phyloP scores from a whole-genome alignment of 2,113 vertebrate genomes.

The Tursiops truncatus region DNA sequence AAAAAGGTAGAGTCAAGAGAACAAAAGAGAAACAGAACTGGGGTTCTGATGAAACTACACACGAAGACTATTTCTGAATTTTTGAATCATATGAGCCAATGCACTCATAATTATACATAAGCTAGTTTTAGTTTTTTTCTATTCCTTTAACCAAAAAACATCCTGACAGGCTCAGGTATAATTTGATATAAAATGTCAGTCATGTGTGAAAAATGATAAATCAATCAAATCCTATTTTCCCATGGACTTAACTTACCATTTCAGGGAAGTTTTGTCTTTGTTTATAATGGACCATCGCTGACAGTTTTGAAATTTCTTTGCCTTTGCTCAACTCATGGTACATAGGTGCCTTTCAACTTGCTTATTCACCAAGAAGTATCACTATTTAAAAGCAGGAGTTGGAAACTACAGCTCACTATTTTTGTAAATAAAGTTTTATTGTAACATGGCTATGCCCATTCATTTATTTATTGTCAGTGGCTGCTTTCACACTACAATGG shows the following conservation, averaged over 20 bases:
- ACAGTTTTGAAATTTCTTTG: neutral
- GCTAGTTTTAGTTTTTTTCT: neutral
- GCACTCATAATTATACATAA: neutral
- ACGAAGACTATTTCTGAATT: neutral
- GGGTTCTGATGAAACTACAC: neutral
- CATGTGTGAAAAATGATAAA: neutral
- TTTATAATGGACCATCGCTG: neutral
- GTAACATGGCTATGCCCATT: neutral
- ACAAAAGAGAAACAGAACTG: neutral
- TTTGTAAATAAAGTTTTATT: conserved; percentile 10
- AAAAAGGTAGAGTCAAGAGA: neutral
- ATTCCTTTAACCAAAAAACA: neutral
- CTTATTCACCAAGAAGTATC: neutral
- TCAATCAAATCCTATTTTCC: neutral
- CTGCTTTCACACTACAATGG: neutral
- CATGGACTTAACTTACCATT: neutral
- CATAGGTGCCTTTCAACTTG: neutral
- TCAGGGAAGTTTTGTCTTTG: neutral
- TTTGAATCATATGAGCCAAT: neutral
- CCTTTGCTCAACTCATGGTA: neutral
- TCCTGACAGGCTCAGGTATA: neutral
- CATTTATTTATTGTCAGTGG: neutral
- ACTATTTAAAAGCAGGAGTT: neutral
- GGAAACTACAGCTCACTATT: neutral
- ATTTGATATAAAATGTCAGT: neutral